phyloP scores from a whole-genome alignment of 2,888 invertebrate species.

The Euzetes globulus region DNA sequence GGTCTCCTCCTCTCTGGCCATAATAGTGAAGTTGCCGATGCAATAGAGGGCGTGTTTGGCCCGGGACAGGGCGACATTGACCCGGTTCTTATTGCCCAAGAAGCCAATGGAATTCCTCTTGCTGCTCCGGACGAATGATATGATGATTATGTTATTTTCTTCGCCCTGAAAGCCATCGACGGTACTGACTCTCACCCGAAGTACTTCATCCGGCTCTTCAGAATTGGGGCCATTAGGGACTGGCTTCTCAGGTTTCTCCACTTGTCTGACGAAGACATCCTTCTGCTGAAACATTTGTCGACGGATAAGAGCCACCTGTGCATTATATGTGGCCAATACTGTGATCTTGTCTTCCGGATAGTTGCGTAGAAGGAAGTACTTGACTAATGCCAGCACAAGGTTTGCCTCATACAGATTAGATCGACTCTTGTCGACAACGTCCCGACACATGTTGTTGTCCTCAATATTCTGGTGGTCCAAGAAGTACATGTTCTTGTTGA shows the following conservation, averaged over 20 bases:
- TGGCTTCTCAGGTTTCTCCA: background rate
- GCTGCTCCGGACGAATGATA: constrained; percentile 27
- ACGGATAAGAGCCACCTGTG: constrained; percentile 43
- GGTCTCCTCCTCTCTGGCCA: constrained; percentile 1
- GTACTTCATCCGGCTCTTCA: background rate
- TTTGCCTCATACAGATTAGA: constrained; percentile 44
- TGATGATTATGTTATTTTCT: constrained; percentile 31
- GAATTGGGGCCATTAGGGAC: background rate
- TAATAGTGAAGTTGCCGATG: constrained; percentile 29
- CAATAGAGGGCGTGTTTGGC: constrained; percentile 30
- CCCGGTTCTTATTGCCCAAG: constrained; percentile 15
- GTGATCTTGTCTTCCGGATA: constrained; percentile 45
- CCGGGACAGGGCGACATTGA: constrained; percentile 32
- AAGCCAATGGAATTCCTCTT: constrained; percentile 24
- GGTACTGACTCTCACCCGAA: constrained; percentile 18
- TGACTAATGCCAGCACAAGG: constrained; percentile 34
- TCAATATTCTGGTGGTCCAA: constrained; percentile 39
- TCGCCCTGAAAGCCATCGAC: constrained; percentile 34
- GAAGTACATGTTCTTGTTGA: constrained; percentile 45
- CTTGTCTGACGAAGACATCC: background rate
- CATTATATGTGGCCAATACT: constrained; percentile 46
- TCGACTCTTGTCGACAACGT: constrained; percentile 36
- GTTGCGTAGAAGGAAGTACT: constrained; percentile 40
- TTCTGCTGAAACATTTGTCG: constrained; percentile 33
- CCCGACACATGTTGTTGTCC: background rate